Percentiles rank a stretch among this genome's conserved stretches.
Conservation (phyloP, 2,888 invertebrate genomes). For the Drosophila hamatofila region DNA sequence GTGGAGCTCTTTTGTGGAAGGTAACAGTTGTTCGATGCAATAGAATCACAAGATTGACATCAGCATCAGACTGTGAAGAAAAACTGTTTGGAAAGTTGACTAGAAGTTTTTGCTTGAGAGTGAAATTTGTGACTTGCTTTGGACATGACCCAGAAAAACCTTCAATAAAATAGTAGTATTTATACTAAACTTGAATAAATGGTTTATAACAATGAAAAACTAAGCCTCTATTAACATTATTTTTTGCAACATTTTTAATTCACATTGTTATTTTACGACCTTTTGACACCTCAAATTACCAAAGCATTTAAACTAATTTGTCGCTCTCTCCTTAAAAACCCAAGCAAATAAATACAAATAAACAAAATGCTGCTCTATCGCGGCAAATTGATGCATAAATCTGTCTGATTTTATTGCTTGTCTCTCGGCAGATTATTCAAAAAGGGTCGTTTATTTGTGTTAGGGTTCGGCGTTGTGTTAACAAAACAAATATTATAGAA, state of each 20-base stretch:
- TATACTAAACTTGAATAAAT: not conserved
- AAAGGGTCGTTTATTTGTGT: constrained; percentile 52
- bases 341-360: constrained; percentile 1
- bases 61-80: not conserved
- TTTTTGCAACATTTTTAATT: constrained; percentile 42
- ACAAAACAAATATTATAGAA: not conserved
- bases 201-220: constrained; percentile 14
- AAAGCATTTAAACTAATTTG: constrained; percentile 37
- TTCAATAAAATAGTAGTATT: not conserved
- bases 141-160: constrained; percentile 28
- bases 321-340: constrained; percentile 29
- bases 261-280: constrained; percentile 28
- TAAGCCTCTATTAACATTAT: constrained; percentile 51
- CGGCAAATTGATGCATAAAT: constrained; percentile 56
- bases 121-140: constrained; percentile 37
- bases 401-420: constrained; percentile 40
- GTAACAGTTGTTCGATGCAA: constrained; percentile 37
- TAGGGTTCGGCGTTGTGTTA: constrained; percentile 33
- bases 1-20: constrained; percentile 29
- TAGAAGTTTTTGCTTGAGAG: constrained; percentile 16
- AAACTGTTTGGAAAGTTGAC: constrained; percentile 43
- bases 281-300: constrained; percentile 39
- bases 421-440: constrained; percentile 32
- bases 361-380: constrained; percentile 5
- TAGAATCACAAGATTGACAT: constrained; percentile 22